These are phyloP conservation scores for Caenorhabditis becei DNA, from an alignment of 2,888 invertebrate genomes.

Conservation along the genomic window DNA sequence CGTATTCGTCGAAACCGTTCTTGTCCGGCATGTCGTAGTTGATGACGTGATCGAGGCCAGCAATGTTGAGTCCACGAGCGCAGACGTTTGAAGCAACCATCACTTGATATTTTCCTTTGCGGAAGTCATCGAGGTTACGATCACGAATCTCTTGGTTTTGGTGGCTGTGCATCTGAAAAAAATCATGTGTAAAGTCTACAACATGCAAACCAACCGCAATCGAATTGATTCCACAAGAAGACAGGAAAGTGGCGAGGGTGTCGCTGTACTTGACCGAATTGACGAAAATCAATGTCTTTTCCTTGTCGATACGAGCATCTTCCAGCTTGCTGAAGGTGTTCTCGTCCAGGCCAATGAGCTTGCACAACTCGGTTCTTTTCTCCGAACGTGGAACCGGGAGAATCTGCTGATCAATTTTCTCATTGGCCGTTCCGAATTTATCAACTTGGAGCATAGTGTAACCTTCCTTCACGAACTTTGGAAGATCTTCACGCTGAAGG, in stretches of 20 bases:
- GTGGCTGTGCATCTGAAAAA: constrained; percentile 50
- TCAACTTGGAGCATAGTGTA: constrained; percentile 48
- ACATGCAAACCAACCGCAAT: constrained; percentile 36
- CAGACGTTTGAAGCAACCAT: constrained; percentile 59
- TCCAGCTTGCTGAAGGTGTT: constrained; percentile 10
- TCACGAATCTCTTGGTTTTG: constrained; percentile 47
- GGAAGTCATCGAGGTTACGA: constrained; percentile 33
- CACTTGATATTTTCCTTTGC: constrained; percentile 28
- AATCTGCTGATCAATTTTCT: constrained; percentile 42
- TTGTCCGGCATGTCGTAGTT: constrained; percentile 54
- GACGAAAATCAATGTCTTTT: constrained; percentile 57
- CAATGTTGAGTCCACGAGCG: constrained; percentile 55
- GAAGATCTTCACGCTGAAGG: constrained; percentile 36
- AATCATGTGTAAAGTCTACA: too few species aligned
- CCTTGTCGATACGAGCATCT: constrained; percentile 36
- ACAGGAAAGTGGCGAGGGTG: constrained; percentile 24
- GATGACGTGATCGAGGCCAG: constrained; percentile 47
- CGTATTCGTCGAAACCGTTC: constrained; percentile 53
- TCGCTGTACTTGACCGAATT: constrained; percentile 45
- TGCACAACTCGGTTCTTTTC: constrained; percentile 30
- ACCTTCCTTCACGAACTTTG: constrained; percentile 39
- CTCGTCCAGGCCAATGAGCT: constrained; percentile 47
- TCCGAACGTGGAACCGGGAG: constrained; percentile 6
- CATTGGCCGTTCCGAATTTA: constrained; percentile 58
- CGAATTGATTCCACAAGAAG: constrained; percentile 7